These are phyloP conservation scores for Drosophila persimilis DNA, from an alignment of 1,140 invertebrate species.

Conservation along the genomic window DNA sequence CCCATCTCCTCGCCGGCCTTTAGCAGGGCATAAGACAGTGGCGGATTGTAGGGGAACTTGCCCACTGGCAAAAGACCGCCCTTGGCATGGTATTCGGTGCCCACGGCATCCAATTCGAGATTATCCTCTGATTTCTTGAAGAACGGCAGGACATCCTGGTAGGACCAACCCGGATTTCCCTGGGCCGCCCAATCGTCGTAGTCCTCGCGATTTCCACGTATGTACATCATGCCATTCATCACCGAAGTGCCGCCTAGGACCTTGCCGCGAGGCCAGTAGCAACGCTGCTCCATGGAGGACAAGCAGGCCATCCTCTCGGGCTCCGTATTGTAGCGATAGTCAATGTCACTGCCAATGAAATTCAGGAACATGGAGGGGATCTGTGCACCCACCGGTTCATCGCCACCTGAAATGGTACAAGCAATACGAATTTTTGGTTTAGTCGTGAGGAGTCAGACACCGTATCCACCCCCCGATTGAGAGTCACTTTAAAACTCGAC, in stretches of 20 bases:
- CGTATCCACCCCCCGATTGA: background rate
- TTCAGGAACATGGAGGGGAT: conserved; percentile 94
- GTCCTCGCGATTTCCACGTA: conserved; percentile 94
- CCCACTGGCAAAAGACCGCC: conserved; percentile 91
- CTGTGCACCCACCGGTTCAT: conserved; percentile 92
- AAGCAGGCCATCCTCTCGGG: conserved; percentile 93
- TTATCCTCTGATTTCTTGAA: conserved; percentile 95
- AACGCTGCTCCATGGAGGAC: conserved; percentile 88
- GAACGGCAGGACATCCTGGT: conserved; percentile 93
- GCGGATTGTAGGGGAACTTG: conserved; percentile 93
- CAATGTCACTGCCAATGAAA: conserved; percentile 91
- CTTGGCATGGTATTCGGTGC: conserved; percentile 89
- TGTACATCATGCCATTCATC: conserved; percentile 98
- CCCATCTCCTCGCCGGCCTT: conserved; percentile 93
- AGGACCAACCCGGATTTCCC: conserved; percentile 95
- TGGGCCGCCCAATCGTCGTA: conserved; percentile 94
- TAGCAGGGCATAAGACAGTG: conserved; percentile 91
- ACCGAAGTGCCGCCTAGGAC: conserved; percentile 96
- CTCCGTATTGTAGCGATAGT: conserved; percentile 94
- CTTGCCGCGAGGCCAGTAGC: conserved; percentile 93
- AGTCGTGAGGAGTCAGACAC: conserved; percentile 30
- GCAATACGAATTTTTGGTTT: conserved; percentile 1
- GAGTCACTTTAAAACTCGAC: conserved; percentile 13
- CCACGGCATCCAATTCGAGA: conserved; percentile 89
- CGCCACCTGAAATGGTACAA: conserved; percentile 84